Evolutionary conservation across 64 coral and sea anemone species (phyloP).

Genomic region (Porites lutea): DNA sequence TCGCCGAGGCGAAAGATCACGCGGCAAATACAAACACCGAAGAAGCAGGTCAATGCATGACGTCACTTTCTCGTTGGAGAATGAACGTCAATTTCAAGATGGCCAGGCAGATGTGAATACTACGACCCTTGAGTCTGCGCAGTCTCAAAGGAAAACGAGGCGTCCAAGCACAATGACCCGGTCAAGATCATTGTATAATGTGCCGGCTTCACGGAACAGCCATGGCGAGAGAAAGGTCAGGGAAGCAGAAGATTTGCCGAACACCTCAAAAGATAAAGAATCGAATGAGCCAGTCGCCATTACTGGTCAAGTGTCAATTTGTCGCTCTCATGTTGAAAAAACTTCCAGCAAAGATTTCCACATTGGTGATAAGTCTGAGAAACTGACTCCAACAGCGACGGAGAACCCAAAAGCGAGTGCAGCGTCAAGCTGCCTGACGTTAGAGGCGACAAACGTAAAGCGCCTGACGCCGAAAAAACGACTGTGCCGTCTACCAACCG

Average conservation of each 20-base stretch:
- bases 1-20: slow-evolving; percentile 18
- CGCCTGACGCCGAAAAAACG: not conserved
- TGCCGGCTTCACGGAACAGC: not conserved
- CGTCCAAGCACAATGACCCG: slow-evolving; percentile 11
- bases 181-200: slow-evolving; percentile 7
- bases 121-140: not conserved
- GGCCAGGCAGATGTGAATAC: not conserved
- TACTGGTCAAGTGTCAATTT: not conserved
- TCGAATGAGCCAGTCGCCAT: not conserved
- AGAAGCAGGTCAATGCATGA: slow-evolving; percentile 44
- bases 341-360: not conserved
- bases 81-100: slow-evolving; percentile 1
- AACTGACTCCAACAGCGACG: not conserved
- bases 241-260: slow-evolving; percentile 21
- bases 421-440: not conserved
- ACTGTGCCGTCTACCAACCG: slow-evolving; percentile 10
- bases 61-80: slow-evolving; percentile 10
- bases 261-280: not conserved
- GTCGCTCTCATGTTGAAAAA: not conserved
- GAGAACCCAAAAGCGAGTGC: not conserved
- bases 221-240: not conserved
- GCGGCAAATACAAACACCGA: slow-evolving; percentile 8
- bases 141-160: not conserved
- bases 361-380: not conserved
- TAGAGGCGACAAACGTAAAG: not conserved